Evolutionary conservation across 2,113 vertebrate genomes (phyloP).

Genomic region (Athene cunicularia): DNA sequence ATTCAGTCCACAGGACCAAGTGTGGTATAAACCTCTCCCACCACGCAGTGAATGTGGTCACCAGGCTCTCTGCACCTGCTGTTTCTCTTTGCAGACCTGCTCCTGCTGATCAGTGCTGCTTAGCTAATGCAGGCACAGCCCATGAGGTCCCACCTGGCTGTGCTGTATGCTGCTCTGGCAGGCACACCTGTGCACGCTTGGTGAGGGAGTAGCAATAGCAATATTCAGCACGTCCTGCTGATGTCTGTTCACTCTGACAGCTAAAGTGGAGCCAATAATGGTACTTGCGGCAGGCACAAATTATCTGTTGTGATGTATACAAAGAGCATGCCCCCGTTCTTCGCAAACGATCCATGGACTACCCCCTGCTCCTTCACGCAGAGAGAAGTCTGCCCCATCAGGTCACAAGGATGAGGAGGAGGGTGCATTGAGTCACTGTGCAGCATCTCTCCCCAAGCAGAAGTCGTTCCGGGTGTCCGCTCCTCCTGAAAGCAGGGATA

Average conservation of each 20-base stretch:
- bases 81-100: neutral
- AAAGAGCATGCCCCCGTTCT: conserved; percentile 1
- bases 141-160: neutral
- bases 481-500: accelerated
- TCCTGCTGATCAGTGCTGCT: neutral
- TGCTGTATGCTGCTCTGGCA: neutral
- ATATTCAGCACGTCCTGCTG: neutral
- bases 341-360: neutral
- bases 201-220: accelerated
- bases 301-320: neutral
- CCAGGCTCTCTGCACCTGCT: accelerated
- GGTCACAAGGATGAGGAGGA: neutral
- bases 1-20: neutral
- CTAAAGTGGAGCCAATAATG: neutral
- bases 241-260: conserved; percentile 12
- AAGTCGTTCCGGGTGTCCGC: neutral
- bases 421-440: neutral
- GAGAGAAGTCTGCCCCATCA: neutral
- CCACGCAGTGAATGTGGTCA: neutral
- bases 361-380: neutral
- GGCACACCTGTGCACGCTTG: accelerated
- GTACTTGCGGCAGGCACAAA: neutral
- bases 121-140: neutral
- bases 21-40: neutral
- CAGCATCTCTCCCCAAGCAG: neutral